Evolutionary conservation across 2,888 invertebrate species (phyloP), one percentile per base, ranked within the genome.

Genomic region (Drosophila barbarae): DNA sequence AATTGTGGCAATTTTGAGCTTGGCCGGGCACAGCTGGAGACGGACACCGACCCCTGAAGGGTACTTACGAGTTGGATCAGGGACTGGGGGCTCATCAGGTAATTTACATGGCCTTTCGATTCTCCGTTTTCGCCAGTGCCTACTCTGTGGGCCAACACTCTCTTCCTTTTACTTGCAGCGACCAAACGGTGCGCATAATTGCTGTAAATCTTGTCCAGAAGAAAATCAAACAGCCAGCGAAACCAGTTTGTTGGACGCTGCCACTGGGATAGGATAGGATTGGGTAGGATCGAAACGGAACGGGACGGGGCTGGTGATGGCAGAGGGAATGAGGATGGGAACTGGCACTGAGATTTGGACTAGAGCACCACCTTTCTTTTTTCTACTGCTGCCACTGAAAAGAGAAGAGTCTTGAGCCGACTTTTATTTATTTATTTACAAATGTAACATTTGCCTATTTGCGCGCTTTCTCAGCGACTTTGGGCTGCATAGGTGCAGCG

Each of bases 61-160:
- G 41, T 38, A 38, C 51, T 55, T 50, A 55, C 50, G 47, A 32
- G 26, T 18, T 49, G 30, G 35, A 46, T 46, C 30, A 18, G n/a
- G 32, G 55, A 34, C 47, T 26, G 34, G 36, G 42, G 57, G 75
- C 75, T 84, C 81, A 81, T 79, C 81, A 69, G 73, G 81, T 73
- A 77, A 80, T 79, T 80, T 79, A 79, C 79, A 80, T 79, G 84
- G 84, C 78, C 79, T 79, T 79, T 79, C 84, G 81, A 84, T 84
- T 83, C 81, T 63, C 78, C 76, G 64, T 71, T 77, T 69, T 50
- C 50, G 53, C 36, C 54, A 65, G 41, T 49, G 60, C 60, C 60
- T 32, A 51, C 64, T 64, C 51, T 64, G 53, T 53, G 71, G 73
- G 76, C 66, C 77, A 83, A 81, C 79, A 80, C 79, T 80, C 84